Conservation (phyloP, 1,140 invertebrate genomes). For the Anastrepha ludens region DNA sequence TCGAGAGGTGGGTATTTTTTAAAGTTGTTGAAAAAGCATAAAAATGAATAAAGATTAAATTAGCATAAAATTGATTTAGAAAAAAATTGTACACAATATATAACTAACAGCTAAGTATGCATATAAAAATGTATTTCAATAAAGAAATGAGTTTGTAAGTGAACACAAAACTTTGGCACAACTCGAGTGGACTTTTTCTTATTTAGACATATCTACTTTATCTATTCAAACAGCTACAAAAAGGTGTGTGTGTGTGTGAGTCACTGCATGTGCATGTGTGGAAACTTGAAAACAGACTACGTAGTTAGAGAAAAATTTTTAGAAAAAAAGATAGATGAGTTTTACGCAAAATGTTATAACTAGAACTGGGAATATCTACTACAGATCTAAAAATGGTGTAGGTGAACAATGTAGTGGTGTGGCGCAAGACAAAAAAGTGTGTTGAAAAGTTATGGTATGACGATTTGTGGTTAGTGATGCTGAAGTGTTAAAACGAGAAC, state of each 20-base stretch:
- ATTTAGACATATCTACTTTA: neutral
- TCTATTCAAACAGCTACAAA: slow-evolving; percentile 21
- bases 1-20: neutral
- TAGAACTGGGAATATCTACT: neutral
- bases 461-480: neutral
- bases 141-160: slow-evolving; percentile 16
- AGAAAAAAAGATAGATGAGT: neutral
- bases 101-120: slow-evolving; percentile 29
- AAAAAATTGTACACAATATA: neutral
- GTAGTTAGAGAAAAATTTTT: neutral
- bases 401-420: neutral
- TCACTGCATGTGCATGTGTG: too few relatives aligned
- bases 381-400: neutral
- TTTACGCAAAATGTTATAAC: neutral
- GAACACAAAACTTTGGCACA: neutral
- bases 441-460: neutral
- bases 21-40: slow-evolving; percentile 27
- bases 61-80: neutral
- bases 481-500: neutral
- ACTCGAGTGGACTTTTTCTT: neutral
- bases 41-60: slow-evolving; percentile 14
- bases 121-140: neutral
- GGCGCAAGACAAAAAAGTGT: neutral
- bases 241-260: neutral
- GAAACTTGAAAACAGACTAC: too few relatives aligned